Conservation (phyloP, 2,888 invertebrate genomes). For the Philaethria dido region DNA sequence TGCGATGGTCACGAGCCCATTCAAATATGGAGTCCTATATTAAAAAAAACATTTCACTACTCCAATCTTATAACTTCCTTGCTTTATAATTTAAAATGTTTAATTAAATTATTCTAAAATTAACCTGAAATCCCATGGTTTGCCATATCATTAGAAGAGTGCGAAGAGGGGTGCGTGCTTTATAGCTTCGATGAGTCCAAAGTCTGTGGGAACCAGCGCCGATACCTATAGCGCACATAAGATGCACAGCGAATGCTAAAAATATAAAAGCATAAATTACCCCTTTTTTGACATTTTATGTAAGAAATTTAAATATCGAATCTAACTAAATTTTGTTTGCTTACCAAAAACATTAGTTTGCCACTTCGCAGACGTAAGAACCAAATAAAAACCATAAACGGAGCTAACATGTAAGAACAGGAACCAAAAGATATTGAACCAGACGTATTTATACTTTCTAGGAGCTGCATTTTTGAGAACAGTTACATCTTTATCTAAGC, state of each 20-base stretch:
- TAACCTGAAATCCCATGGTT: constrained; percentile 93
- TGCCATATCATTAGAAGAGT: constrained; percentile 92
- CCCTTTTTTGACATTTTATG: background rate
- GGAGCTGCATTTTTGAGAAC: constrained; percentile 79
- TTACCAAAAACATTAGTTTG: constrained; percentile 87
- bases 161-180: constrained; percentile 93
- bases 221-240: constrained; percentile 91
- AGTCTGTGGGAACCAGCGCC: constrained; percentile 97
- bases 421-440: constrained; percentile 89
- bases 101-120: background rate
- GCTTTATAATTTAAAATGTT: background rate
- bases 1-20: constrained; percentile 89
- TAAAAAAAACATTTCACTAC: background rate
- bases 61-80: background rate
- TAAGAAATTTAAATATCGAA: background rate
- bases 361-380: constrained; percentile 86
- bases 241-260: constrained; percentile 86
- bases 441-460: constrained; percentile 84
- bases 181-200: constrained; percentile 97
- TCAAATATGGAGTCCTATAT: constrained; percentile 85
- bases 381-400: constrained; percentile 86
- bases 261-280: constrained; percentile 6
- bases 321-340: constrained; percentile 46
- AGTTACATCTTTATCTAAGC: constrained; percentile 82
- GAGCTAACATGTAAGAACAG: constrained; percentile 86